Evolutionary conservation across 2,797 vertebrate species (phyloP).

Genomic region (Orientallactaga sibirica): DNA sequence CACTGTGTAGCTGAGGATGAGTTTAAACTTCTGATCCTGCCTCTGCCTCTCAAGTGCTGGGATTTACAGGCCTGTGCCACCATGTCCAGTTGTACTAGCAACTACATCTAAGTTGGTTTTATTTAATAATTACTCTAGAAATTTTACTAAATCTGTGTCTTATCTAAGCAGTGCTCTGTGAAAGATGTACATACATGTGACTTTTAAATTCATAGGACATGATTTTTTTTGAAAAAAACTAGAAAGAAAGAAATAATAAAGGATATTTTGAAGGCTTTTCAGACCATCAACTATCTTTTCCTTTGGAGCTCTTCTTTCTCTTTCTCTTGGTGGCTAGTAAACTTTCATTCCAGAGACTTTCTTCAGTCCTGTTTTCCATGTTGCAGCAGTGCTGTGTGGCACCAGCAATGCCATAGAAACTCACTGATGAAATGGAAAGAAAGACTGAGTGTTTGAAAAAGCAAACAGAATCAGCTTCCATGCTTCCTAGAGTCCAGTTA

Average conservation of each 20-base stretch:
- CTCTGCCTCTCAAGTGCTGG: neutral
- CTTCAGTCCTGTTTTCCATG: neutral
- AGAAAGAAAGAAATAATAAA: conserved; percentile 21
- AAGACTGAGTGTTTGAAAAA: conserved; percentile 39
- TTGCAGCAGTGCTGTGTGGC: neutral
- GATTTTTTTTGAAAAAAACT: neutral
- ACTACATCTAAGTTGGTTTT: conserved; percentile 49
- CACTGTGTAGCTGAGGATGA: neutral
- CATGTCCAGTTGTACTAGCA: neutral
- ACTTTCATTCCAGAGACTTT: conserved; percentile 42
- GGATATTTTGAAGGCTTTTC: neutral
- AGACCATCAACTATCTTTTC: neutral
- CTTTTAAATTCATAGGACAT: conserved; percentile 26
- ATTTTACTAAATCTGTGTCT: conserved; percentile 54
- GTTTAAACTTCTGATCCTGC: neutral
- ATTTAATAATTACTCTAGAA: conserved; percentile 41
- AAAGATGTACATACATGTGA: neutral
- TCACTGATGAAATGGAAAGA: conserved; percentile 65
- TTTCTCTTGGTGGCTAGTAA: neutral
- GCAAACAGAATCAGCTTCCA: conserved; percentile 33
- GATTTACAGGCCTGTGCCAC: neutral
- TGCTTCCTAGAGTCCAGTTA: neutral
- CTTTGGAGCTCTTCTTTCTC: neutral
- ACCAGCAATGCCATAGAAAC: conserved; percentile 56
- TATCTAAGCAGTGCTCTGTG: conserved; percentile 14